Conservation (phyloP, 2,888 invertebrate genomes). For the Corythucha ciliata region DNA sequence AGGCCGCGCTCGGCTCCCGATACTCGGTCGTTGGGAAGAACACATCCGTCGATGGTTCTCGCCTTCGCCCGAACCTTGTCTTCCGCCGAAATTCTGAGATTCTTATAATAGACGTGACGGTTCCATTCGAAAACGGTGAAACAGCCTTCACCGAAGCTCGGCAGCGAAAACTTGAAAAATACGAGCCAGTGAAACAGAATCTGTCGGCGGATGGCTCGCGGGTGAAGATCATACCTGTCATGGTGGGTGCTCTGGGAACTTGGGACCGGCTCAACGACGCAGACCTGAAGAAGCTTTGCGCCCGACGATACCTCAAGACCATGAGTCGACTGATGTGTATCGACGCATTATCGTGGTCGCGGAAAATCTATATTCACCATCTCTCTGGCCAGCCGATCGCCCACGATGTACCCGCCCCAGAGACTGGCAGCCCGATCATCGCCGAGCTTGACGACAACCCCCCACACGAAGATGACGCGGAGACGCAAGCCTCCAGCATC, state of each 20-base stretch:
- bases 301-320: conserved; percentile 1
- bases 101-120: conserved; percentile 9
- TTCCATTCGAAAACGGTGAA: conserved; percentile 9
- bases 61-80: conserved; percentile 11
- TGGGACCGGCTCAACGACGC: too few relatives aligned
- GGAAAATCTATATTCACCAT: conserved; percentile 19
- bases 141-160: conserved; percentile 11
- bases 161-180: conserved; percentile 6
- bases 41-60: conserved; percentile 9
- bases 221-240: neutral
- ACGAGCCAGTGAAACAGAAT: neutral
- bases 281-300: neutral
- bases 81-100: neutral
- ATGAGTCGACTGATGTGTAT: neutral
- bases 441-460: too few relatives aligned
- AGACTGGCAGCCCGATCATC: too few relatives aligned
- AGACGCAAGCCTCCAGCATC: too few relatives aligned
- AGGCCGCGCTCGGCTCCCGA: neutral
- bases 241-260: too few relatives aligned
- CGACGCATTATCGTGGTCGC: conserved; percentile 20
- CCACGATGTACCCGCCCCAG: too few relatives aligned
- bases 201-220: neutral
- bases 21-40: conserved; percentile 8
- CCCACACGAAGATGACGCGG: too few relatives aligned
- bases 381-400: too few relatives aligned